Evolutionary conservation across 1,140 invertebrate genomes (phyloP), one percentile per base, ranked within the genome.

Genomic region (Megalopta genalis): DNA sequence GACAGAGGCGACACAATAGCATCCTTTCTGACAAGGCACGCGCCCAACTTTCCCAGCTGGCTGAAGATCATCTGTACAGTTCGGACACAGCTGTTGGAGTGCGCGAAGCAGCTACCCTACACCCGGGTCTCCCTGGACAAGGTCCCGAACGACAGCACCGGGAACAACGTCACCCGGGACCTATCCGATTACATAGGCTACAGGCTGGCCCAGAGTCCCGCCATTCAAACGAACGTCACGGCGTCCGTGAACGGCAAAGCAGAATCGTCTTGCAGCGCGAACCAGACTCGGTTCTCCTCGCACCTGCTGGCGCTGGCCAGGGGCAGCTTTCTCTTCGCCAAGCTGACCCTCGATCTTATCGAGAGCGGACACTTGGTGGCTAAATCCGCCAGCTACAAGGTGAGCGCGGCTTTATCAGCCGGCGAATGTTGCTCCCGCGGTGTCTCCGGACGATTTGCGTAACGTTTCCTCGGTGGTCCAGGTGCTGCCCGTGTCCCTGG

Each of bases 1-100:
- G 98, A 99, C 90, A 95, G 98, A 88, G 98, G 98, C 1, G 96
- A 98, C 88, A 98, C 98, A 0, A 96, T 99, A 64, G 97, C 97
- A 1, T 96, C 97, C 1, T 99, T 99, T 90, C 91, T 99, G 21
- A 95, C 95, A 0, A 95, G 96, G 82, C 97, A 99, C 86, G 95
- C 96, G 14, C 94, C 96, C 5, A 95, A 96, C 89, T 97, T 98
- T 90, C 98, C 98, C 0, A 92, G 94, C 25, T 99, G 98, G 98
- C 92, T 99, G 39, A 99, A 98, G 93, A 94, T 99, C 27, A 94
- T 99, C 1, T 96, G 97, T 16, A 99, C 97, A 0, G 96, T 99
- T 6, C 94, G 98, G 75, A 97, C 96, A 1, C 96, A 96, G 82
- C 95, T 98, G 85, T 93, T 96, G 64, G 97, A 98, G 81, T 95